A percentile compares a stretch with the other conserved stretches of the same genome.
These are phyloP conservation scores for Istiophorus platypterus DNA, from an alignment of 2,113 vertebrate species.

Conservation along the genomic window DNA sequence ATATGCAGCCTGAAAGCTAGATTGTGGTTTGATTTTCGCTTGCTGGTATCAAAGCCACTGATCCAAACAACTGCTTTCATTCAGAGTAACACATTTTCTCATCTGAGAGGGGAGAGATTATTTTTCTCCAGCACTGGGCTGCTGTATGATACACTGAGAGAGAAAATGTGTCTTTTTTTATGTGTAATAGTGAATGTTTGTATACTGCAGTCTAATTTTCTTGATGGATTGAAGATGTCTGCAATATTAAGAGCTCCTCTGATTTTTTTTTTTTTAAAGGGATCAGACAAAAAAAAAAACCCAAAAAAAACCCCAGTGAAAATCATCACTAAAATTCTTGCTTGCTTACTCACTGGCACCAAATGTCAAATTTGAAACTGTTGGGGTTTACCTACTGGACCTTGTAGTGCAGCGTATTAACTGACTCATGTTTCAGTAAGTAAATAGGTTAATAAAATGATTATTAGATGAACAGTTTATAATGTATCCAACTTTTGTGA, in stretches of 20 bases:
- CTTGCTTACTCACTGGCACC: not conserved
- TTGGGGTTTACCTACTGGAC: not conserved
- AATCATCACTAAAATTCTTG: no score
- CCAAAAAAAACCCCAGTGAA: not conserved
- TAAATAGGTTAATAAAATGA: not conserved
- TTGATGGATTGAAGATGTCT: not conserved
- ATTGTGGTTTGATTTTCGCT: slow-evolving; percentile 8
- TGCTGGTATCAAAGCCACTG: slow-evolving; percentile 8
- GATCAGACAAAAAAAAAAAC: no score
- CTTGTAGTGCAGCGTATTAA: not conserved
- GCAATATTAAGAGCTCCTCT: not conserved
- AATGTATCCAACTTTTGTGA: not conserved
- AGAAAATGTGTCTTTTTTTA: not conserved
- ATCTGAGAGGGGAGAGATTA: not conserved
- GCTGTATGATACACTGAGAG: not conserved
- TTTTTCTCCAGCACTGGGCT: slow-evolving; percentile 10
- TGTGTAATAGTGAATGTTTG: not conserved
- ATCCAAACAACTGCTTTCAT: not conserved
- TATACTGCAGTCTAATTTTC: not conserved
- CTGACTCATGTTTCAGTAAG: not conserved
- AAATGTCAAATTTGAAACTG: not conserved
- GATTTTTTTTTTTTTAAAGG: no score
- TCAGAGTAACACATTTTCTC: slow-evolving; percentile 5
- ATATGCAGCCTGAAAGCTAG: not conserved
- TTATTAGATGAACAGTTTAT: no score